A percentile compares a stretch with the other conserved stretches of the same genome.
Evolutionary conservation across 1,140 invertebrate genomes (phyloP).

Genomic region (Scaptodrosophila lebanonensis): DNA sequence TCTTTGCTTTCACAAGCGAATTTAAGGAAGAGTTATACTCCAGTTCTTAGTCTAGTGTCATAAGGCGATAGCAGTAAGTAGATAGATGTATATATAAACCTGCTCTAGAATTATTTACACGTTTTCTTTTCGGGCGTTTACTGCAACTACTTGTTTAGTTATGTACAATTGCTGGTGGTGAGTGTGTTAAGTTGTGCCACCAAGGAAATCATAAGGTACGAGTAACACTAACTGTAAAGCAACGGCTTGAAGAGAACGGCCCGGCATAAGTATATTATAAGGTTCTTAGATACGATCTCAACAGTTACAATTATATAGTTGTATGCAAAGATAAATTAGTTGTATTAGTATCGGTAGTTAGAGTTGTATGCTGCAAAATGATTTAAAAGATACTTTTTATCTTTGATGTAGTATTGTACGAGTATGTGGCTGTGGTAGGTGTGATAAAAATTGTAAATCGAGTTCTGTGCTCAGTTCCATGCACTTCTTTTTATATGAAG

Average conservation of each 20-base stretch:
- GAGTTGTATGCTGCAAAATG: constrained; percentile 57
- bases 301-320: constrained; percentile 38
- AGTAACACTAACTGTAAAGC: constrained; percentile 19
- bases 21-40: too few species aligned
- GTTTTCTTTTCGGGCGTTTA: constrained; percentile 14
- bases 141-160: constrained; percentile 42
- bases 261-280: constrained; percentile 54
- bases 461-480: constrained; percentile 61
- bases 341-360: constrained; percentile 34
- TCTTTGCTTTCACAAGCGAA: too few species aligned
- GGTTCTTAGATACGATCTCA: constrained; percentile 35
- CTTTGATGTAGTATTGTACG: constrained; percentile 34
- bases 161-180: constrained; percentile 44
- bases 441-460: constrained; percentile 39
- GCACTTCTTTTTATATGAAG: constrained; percentile 35
- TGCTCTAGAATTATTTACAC: constrained; percentile 57
- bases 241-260: constrained; percentile 33
- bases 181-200: constrained; percentile 49
- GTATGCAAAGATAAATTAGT: constrained; percentile 16
- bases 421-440: constrained; percentile 31
- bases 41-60: too few species aligned
- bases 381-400: constrained; percentile 46
- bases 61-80: too few species aligned
- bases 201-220: constrained; percentile 46
- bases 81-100: constrained; percentile 7